These are phyloP conservation scores for Melipona beecheii DNA, from an alignment of 2,888 invertebrate genomes.

Conservation along the genomic window DNA sequence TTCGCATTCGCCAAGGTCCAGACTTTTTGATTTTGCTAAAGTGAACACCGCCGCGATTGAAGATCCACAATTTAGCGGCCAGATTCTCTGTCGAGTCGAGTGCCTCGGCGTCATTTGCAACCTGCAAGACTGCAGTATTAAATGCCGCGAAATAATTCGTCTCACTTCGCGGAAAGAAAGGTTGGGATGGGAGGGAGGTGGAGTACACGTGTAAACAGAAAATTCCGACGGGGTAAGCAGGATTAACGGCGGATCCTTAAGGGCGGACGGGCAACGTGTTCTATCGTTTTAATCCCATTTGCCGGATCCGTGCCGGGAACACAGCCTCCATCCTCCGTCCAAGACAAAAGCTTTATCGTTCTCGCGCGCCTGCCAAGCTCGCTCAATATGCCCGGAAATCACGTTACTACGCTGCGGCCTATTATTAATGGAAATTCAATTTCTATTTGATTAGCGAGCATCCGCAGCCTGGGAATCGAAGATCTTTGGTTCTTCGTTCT, in stretches of 20 bases:
- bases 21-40: no score
- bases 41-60: no score
- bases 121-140: not conserved
- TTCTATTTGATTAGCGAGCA: constrained; percentile 66
- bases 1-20: no score
- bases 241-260: constrained; percentile 53
- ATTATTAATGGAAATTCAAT: constrained; percentile 69
- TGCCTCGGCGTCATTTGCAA: not conserved
- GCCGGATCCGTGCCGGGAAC: constrained; percentile 53
- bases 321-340: constrained; percentile 28
- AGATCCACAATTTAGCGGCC: no score
- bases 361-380: constrained; percentile 16
- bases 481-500: constrained; percentile 17
- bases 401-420: constrained; percentile 59
- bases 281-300: constrained; percentile 62
- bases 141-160: not conserved
- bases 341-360: constrained; percentile 56
- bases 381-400: constrained; percentile 61
- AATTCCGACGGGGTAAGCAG: constrained; percentile 35
- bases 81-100: no score
- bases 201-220: constrained; percentile 43
- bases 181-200: not conserved
- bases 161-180: not conserved
- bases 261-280: constrained; percentile 37
- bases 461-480: constrained; percentile 48